phyloP scores from a whole-genome alignment of 2,797 vertebrate species.

The Pterois miles region DNA sequence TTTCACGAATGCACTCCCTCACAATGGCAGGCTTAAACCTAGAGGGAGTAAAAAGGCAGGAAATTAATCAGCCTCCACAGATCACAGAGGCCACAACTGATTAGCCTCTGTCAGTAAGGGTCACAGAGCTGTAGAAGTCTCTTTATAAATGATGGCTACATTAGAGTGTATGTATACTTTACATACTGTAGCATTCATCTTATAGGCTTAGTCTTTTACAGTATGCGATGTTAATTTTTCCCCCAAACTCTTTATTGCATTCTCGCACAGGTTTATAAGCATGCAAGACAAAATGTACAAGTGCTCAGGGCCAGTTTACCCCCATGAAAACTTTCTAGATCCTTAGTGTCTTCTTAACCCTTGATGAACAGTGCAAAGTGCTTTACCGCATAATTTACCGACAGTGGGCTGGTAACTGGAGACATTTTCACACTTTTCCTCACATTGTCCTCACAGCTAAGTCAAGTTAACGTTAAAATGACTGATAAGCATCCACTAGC shows the following conservation, averaged over 20 bases:
- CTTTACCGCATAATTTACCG: neutral
- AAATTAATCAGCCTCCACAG: neutral
- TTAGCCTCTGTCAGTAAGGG: neutral
- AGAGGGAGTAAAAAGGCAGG: neutral
- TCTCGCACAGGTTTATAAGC: no score
- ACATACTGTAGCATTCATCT: neutral
- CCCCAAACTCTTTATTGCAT: no score
- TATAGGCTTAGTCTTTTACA: no score
- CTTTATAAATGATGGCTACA: no score
- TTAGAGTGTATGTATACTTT: neutral
- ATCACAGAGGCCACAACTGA: neutral
- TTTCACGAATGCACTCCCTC: slow-evolving; percentile 87
- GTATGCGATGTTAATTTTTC: no score
- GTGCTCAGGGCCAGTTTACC: no score
- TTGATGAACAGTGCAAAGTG: neutral
- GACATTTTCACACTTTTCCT: neutral
- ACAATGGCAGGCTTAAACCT: slow-evolving; percentile 90
- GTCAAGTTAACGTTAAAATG: neutral
- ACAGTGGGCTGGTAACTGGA: neutral
- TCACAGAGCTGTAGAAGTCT: neutral
- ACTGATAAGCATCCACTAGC: neutral
- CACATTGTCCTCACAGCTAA: neutral
- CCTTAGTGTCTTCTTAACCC: neutral
- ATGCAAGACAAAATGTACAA: no score
- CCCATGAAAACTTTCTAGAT: neutral